Evolutionary conservation across 2,113 vertebrate genomes (phyloP), one percentile per base, ranked within the genome.

Genomic region (Hylia prasina): DNA sequence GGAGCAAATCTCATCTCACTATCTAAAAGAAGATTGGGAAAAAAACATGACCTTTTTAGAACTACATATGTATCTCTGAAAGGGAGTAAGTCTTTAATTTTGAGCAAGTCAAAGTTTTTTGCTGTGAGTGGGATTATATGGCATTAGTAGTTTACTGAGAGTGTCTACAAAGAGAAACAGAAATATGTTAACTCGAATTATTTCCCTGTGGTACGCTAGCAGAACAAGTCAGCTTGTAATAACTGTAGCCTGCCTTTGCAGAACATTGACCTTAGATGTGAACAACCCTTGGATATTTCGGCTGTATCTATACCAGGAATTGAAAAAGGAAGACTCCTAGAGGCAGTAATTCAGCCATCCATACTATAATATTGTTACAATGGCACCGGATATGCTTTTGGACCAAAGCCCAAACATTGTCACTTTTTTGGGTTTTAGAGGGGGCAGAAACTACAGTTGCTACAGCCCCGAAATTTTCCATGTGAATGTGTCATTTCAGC

Each of bases 361-460:
- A 7, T n/a, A 48, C 35, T 21, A 37, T 40, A 20, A 42, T 51
- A 60, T n/a, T 81, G 7, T 87, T 94, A 27, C 23, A 71, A 13
- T 58, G 14, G 19, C 63, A 45, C 30, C 14, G 33, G 30, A 47
- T 40, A 39, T 1, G 25, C 7, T 66, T 87, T 73, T 47, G 44
- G 44, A 66, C 19, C 39, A 84, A 70, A 81, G 56, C 13, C 18
- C 31, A 39, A 63, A 7, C 19, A 44, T 1, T 65, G 40, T 7
- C 10, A 51, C 10, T 24, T 71, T 9, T 69, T 61, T 61, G 12
- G 1, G 3, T 0, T 13, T 56, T 65, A 60, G 25, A 53, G 0
- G 2, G 11, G 22, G 6, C 13, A 85, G 37, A 65, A 82, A 39
- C 1, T 58, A 8, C 25, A 17, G 3, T 31, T 91, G 24, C 33